phyloP scores from a whole-genome alignment of 2,113 vertebrate species.

The chimpanzee (Pan troglodytes) region NHGRI_mPanTro3-v2.1_pri NC_072417.2:15965001-15965500 shows the following conservation, averaged over 20 bases:
- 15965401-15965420: background rate
- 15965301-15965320: conserved; percentile 92
- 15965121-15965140: conserved; percentile 91
- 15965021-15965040: background rate
- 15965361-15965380: background rate
- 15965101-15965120: background rate
- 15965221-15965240: conserved; percentile 92
- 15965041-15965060: too few relatives aligned
- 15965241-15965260: conserved; percentile 94
- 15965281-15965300: conserved; percentile 96
- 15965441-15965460: background rate
- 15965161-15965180: conserved; percentile 95
- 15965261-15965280: conserved; percentile 93
- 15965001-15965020: background rate
- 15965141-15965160: conserved; percentile 94
- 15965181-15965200: conserved; percentile 95
- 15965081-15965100: background rate
- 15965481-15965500: background rate
- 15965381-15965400: background rate
- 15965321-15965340: conserved; percentile 89
- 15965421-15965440: background rate
- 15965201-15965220: conserved; percentile 90
- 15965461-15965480: background rate
- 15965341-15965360: background rate
- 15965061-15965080: background rate